Percentiles rank a stretch among this genome's conserved stretches.
phyloP scores from a whole-genome alignment of 2,797 vertebrate species.

The Xenops minutus region DNA sequence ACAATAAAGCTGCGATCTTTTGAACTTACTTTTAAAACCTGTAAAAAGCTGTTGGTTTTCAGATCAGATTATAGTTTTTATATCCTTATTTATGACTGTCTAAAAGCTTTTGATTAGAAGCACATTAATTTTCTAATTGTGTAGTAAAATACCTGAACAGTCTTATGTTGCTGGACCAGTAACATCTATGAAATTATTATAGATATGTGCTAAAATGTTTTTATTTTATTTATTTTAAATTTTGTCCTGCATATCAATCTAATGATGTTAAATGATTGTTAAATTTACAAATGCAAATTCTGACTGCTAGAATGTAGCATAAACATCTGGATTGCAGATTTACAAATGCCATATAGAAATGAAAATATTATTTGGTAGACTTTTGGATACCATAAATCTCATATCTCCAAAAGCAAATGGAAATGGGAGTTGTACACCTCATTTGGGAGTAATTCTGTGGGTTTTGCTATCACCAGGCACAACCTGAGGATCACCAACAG shows the following conservation, averaged over 20 bases:
- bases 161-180: not conserved
- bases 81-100: not conserved
- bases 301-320: not conserved
- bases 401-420: not conserved
- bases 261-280: not conserved
- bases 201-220: not conserved
- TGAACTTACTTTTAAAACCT: not conserved
- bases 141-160: not conserved
- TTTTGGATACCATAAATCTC: not conserved
- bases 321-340: not conserved
- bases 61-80: not conserved
- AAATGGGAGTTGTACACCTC: not conserved
- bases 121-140: not conserved
- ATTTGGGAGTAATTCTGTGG: not conserved
- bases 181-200: not conserved
- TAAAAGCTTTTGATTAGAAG: not conserved
- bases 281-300: not conserved
- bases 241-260: not conserved
- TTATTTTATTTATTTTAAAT: not conserved
- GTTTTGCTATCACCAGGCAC: not conserved
- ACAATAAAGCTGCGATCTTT: not conserved
- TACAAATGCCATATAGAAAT: not conserved
- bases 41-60: not conserved
- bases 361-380: not conserved
- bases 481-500: not conserved